These are phyloP conservation scores for Monomorium pharaonis DNA, from an alignment of 1,140 invertebrate genomes.

Conservation along the genomic window DNA sequence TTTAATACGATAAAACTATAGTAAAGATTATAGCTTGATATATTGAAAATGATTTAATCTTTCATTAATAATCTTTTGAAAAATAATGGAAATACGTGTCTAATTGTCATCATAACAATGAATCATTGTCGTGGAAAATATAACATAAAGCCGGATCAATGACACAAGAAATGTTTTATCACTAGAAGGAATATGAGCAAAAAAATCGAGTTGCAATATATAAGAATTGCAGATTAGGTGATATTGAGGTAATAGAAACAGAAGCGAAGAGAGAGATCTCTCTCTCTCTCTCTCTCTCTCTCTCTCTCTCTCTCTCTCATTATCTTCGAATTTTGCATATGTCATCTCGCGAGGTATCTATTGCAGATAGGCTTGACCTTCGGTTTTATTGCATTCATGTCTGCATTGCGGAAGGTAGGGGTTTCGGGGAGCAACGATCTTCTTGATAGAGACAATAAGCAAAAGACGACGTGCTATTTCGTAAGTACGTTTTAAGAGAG, in stretches of 20 bases:
- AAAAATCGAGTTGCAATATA: background rate
- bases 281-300: too few species aligned
- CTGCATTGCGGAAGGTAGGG: conserved; percentile 44
- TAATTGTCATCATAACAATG: background rate
- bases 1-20: too few species aligned
- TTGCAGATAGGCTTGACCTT: conserved; percentile 37
- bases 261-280: too few species aligned
- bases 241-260: background rate
- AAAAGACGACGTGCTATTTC: conserved; percentile 11
- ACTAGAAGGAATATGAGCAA: background rate
- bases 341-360: conserved; percentile 2
- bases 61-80: conserved; percentile 1
- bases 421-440: conserved; percentile 38
- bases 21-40: background rate
- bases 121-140: background rate
- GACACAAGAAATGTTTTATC: background rate
- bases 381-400: conserved; percentile 8
- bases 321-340: conserved; percentile 28
- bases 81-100: background rate
- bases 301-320: too few species aligned
- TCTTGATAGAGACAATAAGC: conserved; percentile 21
- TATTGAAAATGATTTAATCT: background rate
- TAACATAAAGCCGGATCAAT: background rate
- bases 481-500: conserved; percentile 9
- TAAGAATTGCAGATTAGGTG: background rate